These are phyloP conservation scores for Erethizon dorsatum DNA, from an alignment of 2,797 vertebrate species.

Conservation along the genomic window DNA sequence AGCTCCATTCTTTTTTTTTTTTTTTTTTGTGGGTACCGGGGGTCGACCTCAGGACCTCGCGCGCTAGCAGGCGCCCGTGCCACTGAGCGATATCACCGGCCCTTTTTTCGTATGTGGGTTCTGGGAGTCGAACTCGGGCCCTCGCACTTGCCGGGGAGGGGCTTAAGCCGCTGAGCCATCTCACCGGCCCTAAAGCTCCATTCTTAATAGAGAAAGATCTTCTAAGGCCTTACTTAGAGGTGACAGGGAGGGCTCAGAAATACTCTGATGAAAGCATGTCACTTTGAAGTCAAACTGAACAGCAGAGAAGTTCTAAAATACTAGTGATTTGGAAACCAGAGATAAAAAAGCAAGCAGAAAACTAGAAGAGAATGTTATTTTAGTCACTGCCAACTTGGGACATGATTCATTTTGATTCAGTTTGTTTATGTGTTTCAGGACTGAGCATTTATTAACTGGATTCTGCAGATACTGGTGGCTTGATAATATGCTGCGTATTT, in stretches of 20 bases:
- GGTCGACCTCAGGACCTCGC: too few species aligned
- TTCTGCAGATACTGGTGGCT: neutral
- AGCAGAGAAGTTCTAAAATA: neutral
- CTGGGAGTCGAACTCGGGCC: too few species aligned
- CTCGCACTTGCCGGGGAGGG: too few species aligned
- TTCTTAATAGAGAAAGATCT: neutral
- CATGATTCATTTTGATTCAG: neutral
- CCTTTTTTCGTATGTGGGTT: too few species aligned
- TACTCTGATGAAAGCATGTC: neutral
- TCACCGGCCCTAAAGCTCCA: neutral
- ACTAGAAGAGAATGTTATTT: slow-evolving; percentile 42
- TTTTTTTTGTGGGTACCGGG: too few species aligned
- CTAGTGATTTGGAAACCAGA: slow-evolving; percentile 55
- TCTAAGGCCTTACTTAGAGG: neutral
- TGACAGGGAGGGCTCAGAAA: neutral
- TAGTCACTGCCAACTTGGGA: neutral
- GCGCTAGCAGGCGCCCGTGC: too few species aligned
- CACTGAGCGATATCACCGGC: too few species aligned
- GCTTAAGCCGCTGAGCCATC: too few species aligned
- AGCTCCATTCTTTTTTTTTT: neutral
- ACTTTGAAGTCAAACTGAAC: slow-evolving; percentile 21
- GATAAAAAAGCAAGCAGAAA: slow-evolving; percentile 59
- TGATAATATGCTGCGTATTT: neutral
- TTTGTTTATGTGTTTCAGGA: slow-evolving; percentile 21
- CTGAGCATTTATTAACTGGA: neutral